Percentiles rank a stretch among this genome's conserved stretches.
Conservation (phyloP, 2,113 vertebrate species). For the Donacobius atricapilla region DNA sequence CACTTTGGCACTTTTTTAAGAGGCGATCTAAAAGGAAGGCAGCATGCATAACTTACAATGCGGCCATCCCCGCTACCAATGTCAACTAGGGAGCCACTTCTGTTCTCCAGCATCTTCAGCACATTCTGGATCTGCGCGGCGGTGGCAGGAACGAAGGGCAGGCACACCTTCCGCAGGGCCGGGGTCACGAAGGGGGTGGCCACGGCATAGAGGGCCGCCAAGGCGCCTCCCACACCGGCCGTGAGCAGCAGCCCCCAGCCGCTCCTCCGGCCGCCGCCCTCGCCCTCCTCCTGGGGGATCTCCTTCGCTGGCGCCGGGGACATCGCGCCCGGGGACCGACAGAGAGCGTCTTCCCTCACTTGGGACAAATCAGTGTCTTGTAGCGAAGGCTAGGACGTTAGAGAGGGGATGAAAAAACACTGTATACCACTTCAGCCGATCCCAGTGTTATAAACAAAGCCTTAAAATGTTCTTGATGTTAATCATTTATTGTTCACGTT, state of each 20-base stretch:
- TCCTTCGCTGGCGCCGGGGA: fast-evolving
- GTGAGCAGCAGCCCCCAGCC: slow-evolving; percentile 76
- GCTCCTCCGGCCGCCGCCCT: neutral
- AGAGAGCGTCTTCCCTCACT: fast-evolving
- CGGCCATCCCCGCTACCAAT: slow-evolving; percentile 94
- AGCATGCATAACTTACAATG: slow-evolving; percentile 77
- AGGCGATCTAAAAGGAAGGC: fast-evolving
- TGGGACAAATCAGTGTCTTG: fast-evolving
- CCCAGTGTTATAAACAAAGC: no score
- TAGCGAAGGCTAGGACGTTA: fast-evolving
- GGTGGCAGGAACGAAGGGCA: slow-evolving; percentile 94
- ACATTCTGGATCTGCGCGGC: slow-evolving; percentile 85
- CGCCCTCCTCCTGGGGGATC: fast-evolving
- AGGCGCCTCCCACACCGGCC: slow-evolving; percentile 74
- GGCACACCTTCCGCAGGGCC: slow-evolving; percentile 85
- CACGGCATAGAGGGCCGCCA: slow-evolving; percentile 82
- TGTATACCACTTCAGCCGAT: fast-evolving
- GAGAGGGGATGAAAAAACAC: fast-evolving
- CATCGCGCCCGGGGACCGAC: neutral
- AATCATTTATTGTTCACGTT: no score
- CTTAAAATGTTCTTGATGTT: no score
- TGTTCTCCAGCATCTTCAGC: slow-evolving; percentile 71
- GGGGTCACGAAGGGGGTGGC: slow-evolving; percentile 84
- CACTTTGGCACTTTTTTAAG: fast-evolving
- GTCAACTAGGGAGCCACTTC: slow-evolving; percentile 84